phyloP scores from a whole-genome alignment of 2,797 vertebrate genomes.

The Gouania willdenowi region DNA sequence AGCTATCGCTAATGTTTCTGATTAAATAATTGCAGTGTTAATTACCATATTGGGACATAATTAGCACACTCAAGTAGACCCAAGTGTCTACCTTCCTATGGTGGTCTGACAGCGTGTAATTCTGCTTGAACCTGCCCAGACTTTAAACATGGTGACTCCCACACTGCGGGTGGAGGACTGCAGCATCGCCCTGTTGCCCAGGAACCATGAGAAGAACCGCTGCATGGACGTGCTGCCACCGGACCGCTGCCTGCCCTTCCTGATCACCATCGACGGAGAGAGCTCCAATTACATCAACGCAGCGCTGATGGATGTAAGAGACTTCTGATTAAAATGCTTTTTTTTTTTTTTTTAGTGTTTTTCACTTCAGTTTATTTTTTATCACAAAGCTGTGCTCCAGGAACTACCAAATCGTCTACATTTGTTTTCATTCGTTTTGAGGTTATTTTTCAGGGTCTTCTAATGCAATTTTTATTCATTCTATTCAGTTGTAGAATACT shows the following conservation, averaged over 20 bases:
- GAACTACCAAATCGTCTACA: too few species aligned
- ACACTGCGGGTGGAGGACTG: slow-evolving; percentile 96
- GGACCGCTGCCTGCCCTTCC: slow-evolving; percentile 96
- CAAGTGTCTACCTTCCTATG: slow-evolving; percentile 12
- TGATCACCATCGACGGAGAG: slow-evolving; percentile 97
- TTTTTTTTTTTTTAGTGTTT: too few species aligned
- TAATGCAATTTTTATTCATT: too few species aligned
- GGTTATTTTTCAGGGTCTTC: too few species aligned
- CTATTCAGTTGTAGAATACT: too few species aligned
- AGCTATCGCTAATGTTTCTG: slow-evolving; percentile 46
- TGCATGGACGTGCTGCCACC: slow-evolving; percentile 98
- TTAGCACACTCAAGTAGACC: slow-evolving; percentile 32
- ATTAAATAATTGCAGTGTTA: slow-evolving; percentile 62
- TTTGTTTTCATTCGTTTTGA: too few species aligned
- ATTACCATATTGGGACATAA: slow-evolving; percentile 54
- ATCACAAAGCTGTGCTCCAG: too few species aligned
- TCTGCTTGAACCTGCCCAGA: slow-evolving; percentile 40
- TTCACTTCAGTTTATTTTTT: too few species aligned
- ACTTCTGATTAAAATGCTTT: neutral
- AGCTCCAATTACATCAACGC: slow-evolving; percentile 99
- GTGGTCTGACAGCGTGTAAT: slow-evolving; percentile 18
- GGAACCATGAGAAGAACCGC: slow-evolving; percentile 98
- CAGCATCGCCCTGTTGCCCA: slow-evolving; percentile 93
- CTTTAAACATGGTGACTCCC: slow-evolving; percentile 96
- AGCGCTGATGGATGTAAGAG: slow-evolving; percentile 92